These are phyloP conservation scores for Stomorhina lunata DNA, from an alignment of 2,888 invertebrate species.

Conservation along the genomic window DNA sequence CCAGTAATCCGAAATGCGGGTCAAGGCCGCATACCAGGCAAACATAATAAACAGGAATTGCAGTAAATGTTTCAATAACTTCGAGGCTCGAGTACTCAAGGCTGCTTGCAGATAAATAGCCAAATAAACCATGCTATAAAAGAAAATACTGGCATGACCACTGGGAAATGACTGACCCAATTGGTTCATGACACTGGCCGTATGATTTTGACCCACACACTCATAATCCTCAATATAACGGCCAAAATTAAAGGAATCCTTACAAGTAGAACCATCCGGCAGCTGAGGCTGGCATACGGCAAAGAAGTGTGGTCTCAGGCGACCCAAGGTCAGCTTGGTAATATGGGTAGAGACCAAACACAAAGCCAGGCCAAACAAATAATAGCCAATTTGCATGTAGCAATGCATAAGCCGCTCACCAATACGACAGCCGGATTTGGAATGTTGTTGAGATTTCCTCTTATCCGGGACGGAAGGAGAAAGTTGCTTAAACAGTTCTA, in stretches of 20 bases:
- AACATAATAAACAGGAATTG: slow-evolving; percentile 81
- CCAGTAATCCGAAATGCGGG: slow-evolving; percentile 73
- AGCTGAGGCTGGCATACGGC: slow-evolving; percentile 89
- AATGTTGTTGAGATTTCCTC: slow-evolving; percentile 29
- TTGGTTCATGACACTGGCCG: slow-evolving; percentile 80
- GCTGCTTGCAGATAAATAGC: slow-evolving; percentile 93
- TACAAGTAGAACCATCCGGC: slow-evolving; percentile 81
- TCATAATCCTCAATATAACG: slow-evolving; percentile 87
- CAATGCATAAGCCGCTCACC: slow-evolving; percentile 71
- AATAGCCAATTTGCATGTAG: slow-evolving; percentile 73
- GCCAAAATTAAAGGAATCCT: slow-evolving; percentile 82
- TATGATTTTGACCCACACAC: slow-evolving; percentile 80
- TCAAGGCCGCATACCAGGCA: slow-evolving; percentile 75
- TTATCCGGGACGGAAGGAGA: slow-evolving; percentile 45
- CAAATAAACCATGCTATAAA: slow-evolving; percentile 91
- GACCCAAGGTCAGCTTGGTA: slow-evolving; percentile 72
- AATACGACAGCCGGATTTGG: slow-evolving; percentile 54
- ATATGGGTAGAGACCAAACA: slow-evolving; percentile 71
- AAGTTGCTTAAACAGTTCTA: slow-evolving; percentile 74
- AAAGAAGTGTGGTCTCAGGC: slow-evolving; percentile 75
- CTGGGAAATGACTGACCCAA: slow-evolving; percentile 94
- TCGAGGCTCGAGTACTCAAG: slow-evolving; percentile 89
- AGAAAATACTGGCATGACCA: slow-evolving; percentile 93
- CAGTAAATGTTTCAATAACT: slow-evolving; percentile 89
- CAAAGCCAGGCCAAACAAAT: slow-evolving; percentile 73